Percentiles rank a stretch among this genome's conserved stretches.
These are phyloP conservation scores for Zaprionus nigranus DNA, from an alignment of 1,140 invertebrate species.

Conservation along the genomic window DNA sequence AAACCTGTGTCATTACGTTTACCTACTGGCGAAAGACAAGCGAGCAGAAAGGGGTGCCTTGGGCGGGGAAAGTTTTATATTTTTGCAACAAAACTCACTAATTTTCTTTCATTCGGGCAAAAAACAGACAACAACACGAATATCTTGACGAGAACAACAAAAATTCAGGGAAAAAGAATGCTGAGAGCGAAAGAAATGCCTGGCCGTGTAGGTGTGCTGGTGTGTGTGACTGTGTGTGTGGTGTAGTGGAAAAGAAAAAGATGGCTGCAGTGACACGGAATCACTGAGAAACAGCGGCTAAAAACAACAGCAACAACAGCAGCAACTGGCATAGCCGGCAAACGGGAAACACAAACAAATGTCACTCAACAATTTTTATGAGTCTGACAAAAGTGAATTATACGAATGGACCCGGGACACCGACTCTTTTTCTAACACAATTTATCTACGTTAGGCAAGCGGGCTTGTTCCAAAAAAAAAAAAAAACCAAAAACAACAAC, in stretches of 20 bases:
- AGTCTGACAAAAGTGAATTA: constrained; percentile 83
- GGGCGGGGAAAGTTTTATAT: constrained; percentile 66
- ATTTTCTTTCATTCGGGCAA: constrained; percentile 76
- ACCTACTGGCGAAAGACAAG: constrained; percentile 54
- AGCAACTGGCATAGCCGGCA: constrained; percentile 49
- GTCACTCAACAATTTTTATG: constrained; percentile 83
- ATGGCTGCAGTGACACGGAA: constrained; percentile 76
- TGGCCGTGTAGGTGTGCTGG: constrained; percentile 33
- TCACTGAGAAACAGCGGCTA: constrained; percentile 61
- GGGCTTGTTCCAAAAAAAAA: constrained; percentile 25
- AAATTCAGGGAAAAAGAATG: constrained; percentile 42
- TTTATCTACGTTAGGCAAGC: constrained; percentile 78
- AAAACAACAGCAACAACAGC: constrained; percentile 37
- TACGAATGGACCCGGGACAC: constrained; percentile 79
- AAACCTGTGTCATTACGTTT: constrained; percentile 73
- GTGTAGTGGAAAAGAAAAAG: constrained; percentile 77
- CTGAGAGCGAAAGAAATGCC: constrained; percentile 45
- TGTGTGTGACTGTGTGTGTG: constrained; percentile 45
- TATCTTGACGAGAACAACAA: constrained; percentile 18
- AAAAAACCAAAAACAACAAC: not conserved
- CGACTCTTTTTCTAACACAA: constrained; percentile 81
- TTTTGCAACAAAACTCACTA: constrained; percentile 76
- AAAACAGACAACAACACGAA: constrained; percentile 74
- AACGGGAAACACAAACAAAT: constrained; percentile 81
- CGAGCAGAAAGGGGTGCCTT: constrained; percentile 17